Base-by-base conservation (phyloP, 2,888 invertebrate species). In the Drosophila eohydei region DNA sequence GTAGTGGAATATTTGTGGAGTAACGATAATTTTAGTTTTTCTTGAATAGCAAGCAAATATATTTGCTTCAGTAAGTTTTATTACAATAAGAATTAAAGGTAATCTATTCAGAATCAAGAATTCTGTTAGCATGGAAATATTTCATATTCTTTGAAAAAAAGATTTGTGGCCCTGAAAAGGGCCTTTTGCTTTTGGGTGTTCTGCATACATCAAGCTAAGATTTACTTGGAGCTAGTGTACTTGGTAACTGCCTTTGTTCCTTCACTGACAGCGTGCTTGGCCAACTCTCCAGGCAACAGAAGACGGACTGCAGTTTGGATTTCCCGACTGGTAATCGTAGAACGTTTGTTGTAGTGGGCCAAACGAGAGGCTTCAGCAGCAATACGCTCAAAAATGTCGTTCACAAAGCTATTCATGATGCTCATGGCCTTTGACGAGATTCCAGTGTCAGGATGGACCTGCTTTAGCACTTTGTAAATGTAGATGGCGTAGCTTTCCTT, bases 331-430 rank as follows among this genome's bases (percentile, higher is more conserved):
- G 80, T 81, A 36, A 79, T 80, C 41, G 81, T 81, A 7, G 72
- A 73, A 12, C 80, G 72, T 94, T 77, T 81, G 68, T 80, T 80
- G 63, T 79, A 77, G 52, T 94, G 94, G 0, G 95, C 95, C 66
- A 96, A 88, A 56, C 94, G 94, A 0, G 95, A 94, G 0, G 96
- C 94, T 88, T 96, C 95, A 0, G 93, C 92, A 0, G 96, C 96
- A 50, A 96, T 95, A 50, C 95, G 94, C 90, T 96, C 96, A 84
- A 97, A 94, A 84, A 96, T 95, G 80, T 97, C 96, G 79, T 95
- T 95, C 0, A 96, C 95, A 73, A 96, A 96, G 82, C 84, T 95
- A 91, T 96, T 95, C 95, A 96, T 95, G 76, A 96, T 95, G 80
- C 94, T 91, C 95, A 96, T 96, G 0, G 95, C 95, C 81, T 95